A percentile compares a stretch with the other conserved stretches of the same genome.
These are phyloP conservation scores for Chrysemys picta DNA, from an alignment of 2,113 vertebrate species.

Conservation along the genomic window DNA sequence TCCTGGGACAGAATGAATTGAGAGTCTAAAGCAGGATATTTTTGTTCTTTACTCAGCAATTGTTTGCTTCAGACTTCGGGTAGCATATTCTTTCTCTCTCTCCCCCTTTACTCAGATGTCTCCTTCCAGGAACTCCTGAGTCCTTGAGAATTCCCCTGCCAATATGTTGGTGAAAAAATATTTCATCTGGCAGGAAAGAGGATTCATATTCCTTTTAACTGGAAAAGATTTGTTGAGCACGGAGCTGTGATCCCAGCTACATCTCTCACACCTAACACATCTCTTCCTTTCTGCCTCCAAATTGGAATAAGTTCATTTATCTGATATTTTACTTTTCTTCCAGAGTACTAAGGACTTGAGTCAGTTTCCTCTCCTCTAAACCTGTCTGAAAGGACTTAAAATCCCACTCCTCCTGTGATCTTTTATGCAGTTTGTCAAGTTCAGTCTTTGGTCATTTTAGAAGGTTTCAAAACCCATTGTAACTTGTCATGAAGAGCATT, in stretches of 20 bases:
- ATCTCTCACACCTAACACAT: neutral
- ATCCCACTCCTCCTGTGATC: neutral
- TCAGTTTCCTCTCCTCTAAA: neutral
- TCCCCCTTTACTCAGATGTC: neutral
- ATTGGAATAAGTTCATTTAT: neutral
- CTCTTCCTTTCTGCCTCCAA: neutral
- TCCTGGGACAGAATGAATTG: neutral
- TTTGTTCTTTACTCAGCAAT: neutral
- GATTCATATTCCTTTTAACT: neutral
- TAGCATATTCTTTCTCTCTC: neutral
- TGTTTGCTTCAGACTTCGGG: neutral
- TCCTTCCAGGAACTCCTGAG: neutral
- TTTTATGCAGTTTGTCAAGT: neutral
- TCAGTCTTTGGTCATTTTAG: neutral
- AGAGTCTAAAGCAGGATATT: neutral
- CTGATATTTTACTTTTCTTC: neutral
- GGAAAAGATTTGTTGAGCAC: neutral
- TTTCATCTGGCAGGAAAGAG: neutral
- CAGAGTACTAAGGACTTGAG: neutral
- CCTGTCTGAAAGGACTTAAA: neutral
- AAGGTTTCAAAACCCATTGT: neutral
- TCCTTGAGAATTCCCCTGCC: neutral
- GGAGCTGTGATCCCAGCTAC: neutral
- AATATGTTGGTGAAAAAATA: neutral
- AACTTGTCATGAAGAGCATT: neutral